Base-by-base conservation (phyloP, 2,888 invertebrate genomes). In the Dicycla oo region DNA sequence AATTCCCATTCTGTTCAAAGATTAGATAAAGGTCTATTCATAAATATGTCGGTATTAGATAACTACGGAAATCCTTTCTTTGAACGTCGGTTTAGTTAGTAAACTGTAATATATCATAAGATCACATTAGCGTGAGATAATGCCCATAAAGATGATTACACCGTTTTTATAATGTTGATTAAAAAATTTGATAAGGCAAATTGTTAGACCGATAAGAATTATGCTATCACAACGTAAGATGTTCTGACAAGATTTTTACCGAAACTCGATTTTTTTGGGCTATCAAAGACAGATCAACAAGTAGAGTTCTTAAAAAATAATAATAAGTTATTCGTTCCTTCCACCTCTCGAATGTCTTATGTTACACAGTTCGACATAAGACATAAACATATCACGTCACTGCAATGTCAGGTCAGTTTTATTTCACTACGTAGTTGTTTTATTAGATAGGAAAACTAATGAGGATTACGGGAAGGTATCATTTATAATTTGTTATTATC, bases 151-250 rank as follows among this genome's bases (percentile, higher is more conserved):
- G 20, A 56, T 62, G 62, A 62, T 13, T n/a, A 40, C 5, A 45
- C 10, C 4, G 13, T 61, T 78, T 67, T 79, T 67, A n/a, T n/a
- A n/a, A 53, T 15, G 7, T 43, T 63, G 26, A 62, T 43, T 62
- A 34, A 47, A 30, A 23, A 15, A 63, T 38, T 13, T 45, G 80
- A 73, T 73, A 62, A 79, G 8, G 20, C 3, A 10, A 49, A 73
- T 43, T 49, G 2, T 56, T 10, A 64, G 18, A 34, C 34, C 20
- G 64, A 74, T 74, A 74, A 56, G 23, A 56, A 40, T 74, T 30
- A 56, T 47, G 38, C n/a, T 15, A 40, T 70, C 40, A 57, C 20
- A 49, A 40, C 15, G 47, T 56, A 47, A 69, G 26, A 56, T 40
- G 26, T 47, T 11, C 26, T 26, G 7, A 26, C 18, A 26, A 38